These are phyloP conservation scores for Nasua narica DNA, from an alignment of 2,797 vertebrate species.

Conservation along the genomic window DNA sequence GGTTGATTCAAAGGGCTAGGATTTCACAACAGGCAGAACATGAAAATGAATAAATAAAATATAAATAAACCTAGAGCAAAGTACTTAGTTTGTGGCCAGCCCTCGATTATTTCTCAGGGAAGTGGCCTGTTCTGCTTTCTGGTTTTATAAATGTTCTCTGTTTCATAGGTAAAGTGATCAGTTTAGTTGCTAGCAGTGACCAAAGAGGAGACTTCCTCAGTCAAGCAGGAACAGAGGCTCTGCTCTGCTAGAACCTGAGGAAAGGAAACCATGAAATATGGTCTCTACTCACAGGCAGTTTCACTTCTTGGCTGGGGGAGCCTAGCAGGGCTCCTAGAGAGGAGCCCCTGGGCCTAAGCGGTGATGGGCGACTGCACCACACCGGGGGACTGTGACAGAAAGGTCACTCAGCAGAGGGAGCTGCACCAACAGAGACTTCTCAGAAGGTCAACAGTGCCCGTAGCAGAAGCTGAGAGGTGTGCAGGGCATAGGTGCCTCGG, in stretches of 20 bases:
- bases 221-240: background rate
- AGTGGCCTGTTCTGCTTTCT: background rate
- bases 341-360: background rate
- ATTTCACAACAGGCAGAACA: background rate
- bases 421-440: background rate
- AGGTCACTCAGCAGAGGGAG: background rate
- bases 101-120: background rate
- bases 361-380: background rate
- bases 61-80: background rate
- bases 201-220: background rate
- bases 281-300: background rate
- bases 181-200: background rate
- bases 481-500: background rate
- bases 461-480: background rate
- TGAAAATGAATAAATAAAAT: background rate
- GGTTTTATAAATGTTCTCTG: background rate
- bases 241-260: background rate
- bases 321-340: no score
- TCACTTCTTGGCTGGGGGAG: background rate
- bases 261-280: background rate
- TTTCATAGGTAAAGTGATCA: background rate
- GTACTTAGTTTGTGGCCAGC: background rate
- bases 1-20: background rate
- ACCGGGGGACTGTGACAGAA: background rate
- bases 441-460: background rate